These are phyloP conservation scores for Platichthys flesus DNA, from an alignment of 2,113 vertebrate species.

Conservation along the genomic window DNA sequence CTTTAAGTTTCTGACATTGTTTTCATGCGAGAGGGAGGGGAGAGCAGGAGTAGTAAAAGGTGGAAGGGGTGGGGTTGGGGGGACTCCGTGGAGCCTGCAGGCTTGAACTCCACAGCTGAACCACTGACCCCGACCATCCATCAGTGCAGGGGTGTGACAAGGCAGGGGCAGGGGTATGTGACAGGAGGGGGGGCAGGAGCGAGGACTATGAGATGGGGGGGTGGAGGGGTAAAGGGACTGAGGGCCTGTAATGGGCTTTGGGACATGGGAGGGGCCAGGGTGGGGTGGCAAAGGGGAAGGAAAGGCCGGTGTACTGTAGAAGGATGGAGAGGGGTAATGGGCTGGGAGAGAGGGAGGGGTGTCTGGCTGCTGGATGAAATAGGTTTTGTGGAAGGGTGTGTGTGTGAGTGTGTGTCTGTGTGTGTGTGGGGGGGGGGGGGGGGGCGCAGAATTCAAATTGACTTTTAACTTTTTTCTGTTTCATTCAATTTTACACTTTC, in stretches of 20 bases:
- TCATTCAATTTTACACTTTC: too few species aligned
- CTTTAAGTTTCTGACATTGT: constrained; percentile 78
- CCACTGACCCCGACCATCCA: constrained; percentile 82
- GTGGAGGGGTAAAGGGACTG: constrained; percentile 39
- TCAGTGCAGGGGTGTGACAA: constrained; percentile 81
- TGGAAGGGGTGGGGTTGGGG: not conserved
- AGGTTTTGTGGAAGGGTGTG: not conserved
- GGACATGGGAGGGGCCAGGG: constrained; percentile 53
- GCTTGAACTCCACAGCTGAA: constrained; percentile 86
- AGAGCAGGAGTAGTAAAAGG: constrained; percentile 51
- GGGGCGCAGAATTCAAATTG: too few species aligned
- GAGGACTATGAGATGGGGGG: constrained; percentile 46
- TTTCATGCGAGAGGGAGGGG: constrained; percentile 64
- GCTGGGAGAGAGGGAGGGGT: not conserved
- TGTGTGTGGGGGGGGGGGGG: too few species aligned
- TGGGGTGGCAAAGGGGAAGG: constrained; percentile 13
- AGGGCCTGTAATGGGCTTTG: constrained; percentile 69
- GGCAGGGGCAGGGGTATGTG: constrained; percentile 77
- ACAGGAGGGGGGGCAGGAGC: constrained; percentile 55
- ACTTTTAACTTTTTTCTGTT: too few species aligned
- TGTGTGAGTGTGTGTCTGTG: too few species aligned
- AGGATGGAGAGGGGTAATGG: constrained; percentile 46
- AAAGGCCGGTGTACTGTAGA: constrained; percentile 55
- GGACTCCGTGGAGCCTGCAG: constrained; percentile 63
- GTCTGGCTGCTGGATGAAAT: constrained; percentile 1